phyloP scores from a whole-genome alignment of 1,140 invertebrate genomes.

The Ectropis grisescens region DNA sequence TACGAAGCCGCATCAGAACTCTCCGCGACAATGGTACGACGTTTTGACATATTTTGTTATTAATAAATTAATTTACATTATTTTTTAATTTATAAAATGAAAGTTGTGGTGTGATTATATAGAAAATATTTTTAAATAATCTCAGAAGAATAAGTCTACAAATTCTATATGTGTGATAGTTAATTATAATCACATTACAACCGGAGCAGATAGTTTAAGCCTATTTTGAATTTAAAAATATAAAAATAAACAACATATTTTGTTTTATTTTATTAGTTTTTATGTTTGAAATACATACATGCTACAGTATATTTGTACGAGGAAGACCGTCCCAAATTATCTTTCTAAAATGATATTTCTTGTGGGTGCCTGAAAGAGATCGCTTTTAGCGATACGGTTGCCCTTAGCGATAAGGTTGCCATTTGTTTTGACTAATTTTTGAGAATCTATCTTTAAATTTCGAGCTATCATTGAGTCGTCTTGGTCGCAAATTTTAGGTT shows the following conservation, averaged over 20 bases:
- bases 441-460: too few species aligned
- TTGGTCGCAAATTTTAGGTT: too few species aligned
- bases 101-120: conserved; percentile 21
- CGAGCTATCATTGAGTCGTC: too few species aligned
- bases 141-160: background rate
- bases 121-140: conserved; percentile 2
- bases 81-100: conserved; percentile 21
- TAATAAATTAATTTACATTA: conserved; percentile 18
- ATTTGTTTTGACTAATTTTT: too few species aligned
- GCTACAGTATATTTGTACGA: too few species aligned
- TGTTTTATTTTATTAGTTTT: conserved; percentile 10
- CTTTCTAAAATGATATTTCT: too few species aligned
- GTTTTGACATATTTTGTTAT: conserved; percentile 20
- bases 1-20: conserved; percentile 17
- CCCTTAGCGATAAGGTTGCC: background rate
- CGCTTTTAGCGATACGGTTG: background rate
- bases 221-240: conserved; percentile 21
- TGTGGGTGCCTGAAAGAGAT: background rate
- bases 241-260: conserved; percentile 10
- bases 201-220: conserved; percentile 18
- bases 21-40: conserved; percentile 13
- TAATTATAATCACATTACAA: conserved; percentile 15
- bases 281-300: too few species aligned
- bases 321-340: too few species aligned
- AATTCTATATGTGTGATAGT: background rate